These are phyloP conservation scores for Oryctes rhinoceros DNA, from an alignment of 1,140 invertebrate genomes.

Conservation along the genomic window DNA sequence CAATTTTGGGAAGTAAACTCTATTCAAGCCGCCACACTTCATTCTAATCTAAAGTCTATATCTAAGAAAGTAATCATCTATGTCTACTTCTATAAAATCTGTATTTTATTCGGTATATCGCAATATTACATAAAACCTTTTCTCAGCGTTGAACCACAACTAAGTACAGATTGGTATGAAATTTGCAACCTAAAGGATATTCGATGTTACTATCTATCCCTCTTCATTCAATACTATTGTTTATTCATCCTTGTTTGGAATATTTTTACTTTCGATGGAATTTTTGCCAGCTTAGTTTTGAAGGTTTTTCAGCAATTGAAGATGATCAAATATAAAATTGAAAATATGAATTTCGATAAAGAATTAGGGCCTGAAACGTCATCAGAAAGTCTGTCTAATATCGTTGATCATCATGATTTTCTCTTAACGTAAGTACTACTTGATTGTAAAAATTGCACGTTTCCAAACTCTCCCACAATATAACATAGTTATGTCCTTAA, in stretches of 20 bases:
- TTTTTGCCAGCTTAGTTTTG: neutral
- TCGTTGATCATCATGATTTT: neutral
- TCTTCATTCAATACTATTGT: neutral
- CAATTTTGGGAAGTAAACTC: neutral
- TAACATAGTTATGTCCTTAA: too few relatives aligned
- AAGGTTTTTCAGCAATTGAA: neutral
- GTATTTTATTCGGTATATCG: neutral
- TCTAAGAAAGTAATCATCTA: neutral
- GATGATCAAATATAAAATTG: constrained; percentile 5
- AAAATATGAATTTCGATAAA: neutral
- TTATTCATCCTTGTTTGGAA: constrained; percentile 4
- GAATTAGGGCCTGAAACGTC: neutral
- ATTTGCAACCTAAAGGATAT: neutral
- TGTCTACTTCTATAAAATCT: neutral
- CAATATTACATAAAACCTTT: constrained; percentile 1
- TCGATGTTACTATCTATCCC: neutral
- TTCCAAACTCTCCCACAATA: too few relatives aligned
- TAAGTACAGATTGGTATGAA: neutral
- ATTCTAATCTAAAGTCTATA: neutral
- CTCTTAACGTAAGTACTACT: neutral
- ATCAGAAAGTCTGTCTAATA: neutral
- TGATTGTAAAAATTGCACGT: too few relatives aligned
- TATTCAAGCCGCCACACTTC: neutral
- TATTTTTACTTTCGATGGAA: constrained; percentile 1
- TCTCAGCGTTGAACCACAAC: neutral